Evolutionary conservation across 2,797 vertebrate species (phyloP).

Genomic region (Cuniculus paca): DNA sequence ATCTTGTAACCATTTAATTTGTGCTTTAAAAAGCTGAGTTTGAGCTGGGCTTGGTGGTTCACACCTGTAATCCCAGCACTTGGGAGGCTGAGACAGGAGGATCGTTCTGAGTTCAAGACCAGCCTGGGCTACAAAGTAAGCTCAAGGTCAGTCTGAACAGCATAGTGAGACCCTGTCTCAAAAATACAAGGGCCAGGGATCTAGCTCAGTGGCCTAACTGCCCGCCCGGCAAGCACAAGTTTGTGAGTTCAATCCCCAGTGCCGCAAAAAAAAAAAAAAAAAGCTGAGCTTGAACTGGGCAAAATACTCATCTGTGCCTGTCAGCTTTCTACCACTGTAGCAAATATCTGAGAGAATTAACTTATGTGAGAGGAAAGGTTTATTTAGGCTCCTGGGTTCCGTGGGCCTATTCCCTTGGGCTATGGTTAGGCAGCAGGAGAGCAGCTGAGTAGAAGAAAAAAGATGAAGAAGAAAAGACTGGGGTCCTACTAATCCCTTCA

Average conservation of each 20-base stretch:
- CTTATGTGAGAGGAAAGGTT: not conserved
- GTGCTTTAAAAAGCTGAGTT: slow-evolving; percentile 80
- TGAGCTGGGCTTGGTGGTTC: slow-evolving; percentile 76
- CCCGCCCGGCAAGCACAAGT: too few species aligned
- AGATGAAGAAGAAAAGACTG: not conserved
- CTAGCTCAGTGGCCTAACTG: too few species aligned
- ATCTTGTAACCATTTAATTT: slow-evolving; percentile 82
- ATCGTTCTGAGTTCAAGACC: too few species aligned
- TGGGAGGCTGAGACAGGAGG: too few species aligned
- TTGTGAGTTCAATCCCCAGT: too few species aligned
- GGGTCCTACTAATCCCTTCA: too few species aligned
- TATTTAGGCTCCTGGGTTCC: not conserved
- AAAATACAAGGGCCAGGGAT: too few species aligned
- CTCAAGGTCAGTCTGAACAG: too few species aligned
- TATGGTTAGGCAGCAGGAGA: not conserved
- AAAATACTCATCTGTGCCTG: slow-evolving; percentile 70
- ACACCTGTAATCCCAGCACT: too few species aligned
- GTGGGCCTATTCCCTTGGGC: not conserved
- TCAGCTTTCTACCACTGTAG: not conserved
- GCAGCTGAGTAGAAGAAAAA: not conserved
- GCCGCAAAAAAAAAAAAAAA: too few species aligned
- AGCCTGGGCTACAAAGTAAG: too few species aligned
- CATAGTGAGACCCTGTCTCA: too few species aligned
- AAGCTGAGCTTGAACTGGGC: slow-evolving; percentile 78
- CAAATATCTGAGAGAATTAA: not conserved